phyloP scores from a whole-genome alignment of 2,797 vertebrate genomes.

The Lagodon rhomboides region DNA sequence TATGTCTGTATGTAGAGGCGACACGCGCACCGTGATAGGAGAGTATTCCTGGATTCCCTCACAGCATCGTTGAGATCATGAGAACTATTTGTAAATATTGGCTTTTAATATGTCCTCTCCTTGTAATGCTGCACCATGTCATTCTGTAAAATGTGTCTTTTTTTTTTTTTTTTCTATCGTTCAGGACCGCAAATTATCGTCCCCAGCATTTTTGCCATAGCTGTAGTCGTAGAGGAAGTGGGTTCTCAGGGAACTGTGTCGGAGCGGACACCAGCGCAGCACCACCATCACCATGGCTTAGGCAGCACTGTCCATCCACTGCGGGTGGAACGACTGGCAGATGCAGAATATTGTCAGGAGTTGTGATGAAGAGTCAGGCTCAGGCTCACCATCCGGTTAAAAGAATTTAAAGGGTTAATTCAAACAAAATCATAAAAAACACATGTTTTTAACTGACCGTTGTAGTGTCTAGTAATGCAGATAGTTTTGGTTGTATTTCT shows the following conservation, averaged over 20 bases:
- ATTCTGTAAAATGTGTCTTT: constrained; percentile 50
- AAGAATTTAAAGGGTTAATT: not conserved
- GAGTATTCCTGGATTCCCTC: constrained; percentile 37
- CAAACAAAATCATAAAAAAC: not conserved
- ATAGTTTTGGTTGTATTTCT: not conserved
- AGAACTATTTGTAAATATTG: constrained; percentile 72
- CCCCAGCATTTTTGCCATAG: constrained; percentile 74
- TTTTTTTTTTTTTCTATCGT: constrained; percentile 41
- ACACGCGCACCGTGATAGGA: constrained; percentile 21
- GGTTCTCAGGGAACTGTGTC: constrained; percentile 86
- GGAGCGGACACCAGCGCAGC: constrained; percentile 69
- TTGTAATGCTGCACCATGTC: constrained; percentile 66
- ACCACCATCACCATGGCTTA: constrained; percentile 47
- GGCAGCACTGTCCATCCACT: constrained; percentile 33
- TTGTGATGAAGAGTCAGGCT: constrained; percentile 9
- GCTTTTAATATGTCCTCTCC: constrained; percentile 67
- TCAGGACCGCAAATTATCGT: constrained; percentile 53
- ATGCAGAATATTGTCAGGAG: constrained; percentile 1
- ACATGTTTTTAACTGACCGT: not conserved
- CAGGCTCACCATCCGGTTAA: constrained; percentile 1
- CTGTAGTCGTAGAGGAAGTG: constrained; percentile 72
- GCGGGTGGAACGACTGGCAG: constrained; percentile 26
- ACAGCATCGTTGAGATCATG: constrained; percentile 26
- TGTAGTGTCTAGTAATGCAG: not conserved
- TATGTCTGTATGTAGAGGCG: constrained; percentile 46